phyloP scores from a whole-genome alignment of 2,113 vertebrate species.

The Zosterops pallidus region DNA sequence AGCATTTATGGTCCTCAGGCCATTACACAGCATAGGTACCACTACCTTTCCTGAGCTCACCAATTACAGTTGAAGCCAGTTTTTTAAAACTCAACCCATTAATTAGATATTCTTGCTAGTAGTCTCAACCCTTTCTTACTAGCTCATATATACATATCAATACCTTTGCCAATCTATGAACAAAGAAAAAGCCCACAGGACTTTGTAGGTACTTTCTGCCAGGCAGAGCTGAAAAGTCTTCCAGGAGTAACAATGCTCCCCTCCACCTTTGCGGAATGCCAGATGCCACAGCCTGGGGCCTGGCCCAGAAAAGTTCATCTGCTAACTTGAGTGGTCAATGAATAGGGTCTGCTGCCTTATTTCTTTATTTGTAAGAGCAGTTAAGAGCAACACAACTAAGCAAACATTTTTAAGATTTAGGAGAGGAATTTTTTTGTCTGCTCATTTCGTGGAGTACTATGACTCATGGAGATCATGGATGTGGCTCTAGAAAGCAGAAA shows the following conservation, averaged over 20 bases:
- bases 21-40: background rate
- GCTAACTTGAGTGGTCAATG: background rate
- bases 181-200: background rate
- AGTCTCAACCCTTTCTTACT: background rate
- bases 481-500: background rate
- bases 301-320: rapidly evolving
- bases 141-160: background rate
- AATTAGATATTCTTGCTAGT: background rate
- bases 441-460: background rate
- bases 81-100: background rate
- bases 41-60: background rate
- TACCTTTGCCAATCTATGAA: background rate
- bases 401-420: background rate
- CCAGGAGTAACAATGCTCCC: rapidly evolving
- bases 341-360: background rate
- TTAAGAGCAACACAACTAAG: background rate
- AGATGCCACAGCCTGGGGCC: background rate
- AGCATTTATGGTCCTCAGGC: conserved; percentile 2
- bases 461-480: background rate
- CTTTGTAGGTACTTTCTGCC: background rate
- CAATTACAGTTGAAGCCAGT: background rate
- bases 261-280: background rate
- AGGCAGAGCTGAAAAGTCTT: background rate
- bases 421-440: background rate
- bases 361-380: background rate